These are phyloP conservation scores for Gnathonemus longibarbis DNA, from an alignment of 2,113 vertebrate species.

Conservation along the genomic window DNA sequence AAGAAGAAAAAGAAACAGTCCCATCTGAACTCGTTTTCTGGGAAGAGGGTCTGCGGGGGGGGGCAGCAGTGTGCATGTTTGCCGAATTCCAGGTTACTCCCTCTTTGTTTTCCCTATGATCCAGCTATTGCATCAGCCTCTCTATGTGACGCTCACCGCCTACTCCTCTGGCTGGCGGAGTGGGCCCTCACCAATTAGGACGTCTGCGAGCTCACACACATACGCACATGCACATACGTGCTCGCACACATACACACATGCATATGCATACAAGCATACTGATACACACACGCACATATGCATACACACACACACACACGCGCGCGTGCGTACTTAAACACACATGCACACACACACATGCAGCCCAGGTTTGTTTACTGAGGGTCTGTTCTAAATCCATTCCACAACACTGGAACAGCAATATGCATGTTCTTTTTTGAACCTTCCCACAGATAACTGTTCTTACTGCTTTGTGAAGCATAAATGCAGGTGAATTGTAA, in stretches of 20 bases:
- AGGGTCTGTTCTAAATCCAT: background rate
- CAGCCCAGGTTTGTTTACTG: background rate
- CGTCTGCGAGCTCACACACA: background rate
- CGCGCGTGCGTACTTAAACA: too few relatives aligned
- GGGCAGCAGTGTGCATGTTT: conserved; percentile 43
- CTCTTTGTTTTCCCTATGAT: conserved; percentile 41
- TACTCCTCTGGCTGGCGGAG: background rate
- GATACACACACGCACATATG: background rate
- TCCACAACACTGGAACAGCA: background rate
- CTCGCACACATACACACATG: background rate
- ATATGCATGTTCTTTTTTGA: background rate
- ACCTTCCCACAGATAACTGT: background rate
- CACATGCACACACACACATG: too few relatives aligned
- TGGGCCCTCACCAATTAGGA: background rate
- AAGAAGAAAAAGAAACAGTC: background rate
- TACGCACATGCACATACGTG: background rate
- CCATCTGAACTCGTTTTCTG: background rate
- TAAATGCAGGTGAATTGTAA: background rate
- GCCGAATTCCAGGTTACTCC: conserved; percentile 55
- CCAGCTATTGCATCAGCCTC: conserved; percentile 45
- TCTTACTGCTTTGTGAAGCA: background rate
- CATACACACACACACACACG: background rate
- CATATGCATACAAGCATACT: background rate
- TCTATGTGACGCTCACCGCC: conserved; percentile 39
- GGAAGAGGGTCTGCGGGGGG: conserved; percentile 8